Percentiles rank a stretch among this genome's conserved stretches.
Conservation (phyloP, 1,140 invertebrate genomes). For the Drosophila pruinosa region DNA sequence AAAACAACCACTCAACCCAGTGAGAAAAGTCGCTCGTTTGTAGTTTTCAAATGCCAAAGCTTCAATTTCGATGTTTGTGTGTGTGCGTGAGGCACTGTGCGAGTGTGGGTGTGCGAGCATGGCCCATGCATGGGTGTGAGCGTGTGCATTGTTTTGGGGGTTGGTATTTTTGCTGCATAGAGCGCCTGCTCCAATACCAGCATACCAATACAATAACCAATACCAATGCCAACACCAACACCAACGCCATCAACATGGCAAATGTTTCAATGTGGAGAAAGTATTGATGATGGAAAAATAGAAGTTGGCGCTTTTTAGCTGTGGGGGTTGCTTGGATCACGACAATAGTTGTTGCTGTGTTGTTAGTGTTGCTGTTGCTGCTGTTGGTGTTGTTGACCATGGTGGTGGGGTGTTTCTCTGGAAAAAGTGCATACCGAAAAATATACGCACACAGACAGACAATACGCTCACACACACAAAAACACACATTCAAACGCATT, state of each 20-base stretch:
- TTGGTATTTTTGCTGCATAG: conserved; percentile 63
- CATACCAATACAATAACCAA: conserved; percentile 43
- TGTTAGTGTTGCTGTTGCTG: conserved; percentile 5
- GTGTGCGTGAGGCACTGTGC: conserved; percentile 2
- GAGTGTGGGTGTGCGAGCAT: conserved; percentile 7
- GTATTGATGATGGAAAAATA: conserved; percentile 81
- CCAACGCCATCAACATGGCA: conserved; percentile 49
- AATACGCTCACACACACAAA: conserved; percentile 33
- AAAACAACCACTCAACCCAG: conserved; percentile 68
- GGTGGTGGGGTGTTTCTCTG: conserved; percentile 70
- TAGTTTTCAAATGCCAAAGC: conserved; percentile 79
- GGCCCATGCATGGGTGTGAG: conserved; percentile 30
- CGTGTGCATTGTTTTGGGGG: conserved; percentile 55
- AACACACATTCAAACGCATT: conserved; percentile 46
- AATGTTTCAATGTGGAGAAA: conserved; percentile 46
- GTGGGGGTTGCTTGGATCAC: conserved; percentile 62
- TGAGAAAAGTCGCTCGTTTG: conserved; percentile 34
- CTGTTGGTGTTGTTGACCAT: conserved; percentile 1
- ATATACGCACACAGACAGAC: conserved; percentile 61
- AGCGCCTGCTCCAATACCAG: conserved; percentile 71
- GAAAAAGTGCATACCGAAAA: conserved; percentile 81
- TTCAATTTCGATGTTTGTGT: conserved; percentile 42
- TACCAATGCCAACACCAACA: conserved; percentile 51
- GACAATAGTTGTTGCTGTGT: conserved; percentile 34
- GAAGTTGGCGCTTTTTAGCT: conserved; percentile 80